A percentile compares a stretch with the other conserved stretches of the same genome.
Evolutionary conservation across 2,113 vertebrate genomes (phyloP).

Genomic region (Python bivittatus): DNA sequence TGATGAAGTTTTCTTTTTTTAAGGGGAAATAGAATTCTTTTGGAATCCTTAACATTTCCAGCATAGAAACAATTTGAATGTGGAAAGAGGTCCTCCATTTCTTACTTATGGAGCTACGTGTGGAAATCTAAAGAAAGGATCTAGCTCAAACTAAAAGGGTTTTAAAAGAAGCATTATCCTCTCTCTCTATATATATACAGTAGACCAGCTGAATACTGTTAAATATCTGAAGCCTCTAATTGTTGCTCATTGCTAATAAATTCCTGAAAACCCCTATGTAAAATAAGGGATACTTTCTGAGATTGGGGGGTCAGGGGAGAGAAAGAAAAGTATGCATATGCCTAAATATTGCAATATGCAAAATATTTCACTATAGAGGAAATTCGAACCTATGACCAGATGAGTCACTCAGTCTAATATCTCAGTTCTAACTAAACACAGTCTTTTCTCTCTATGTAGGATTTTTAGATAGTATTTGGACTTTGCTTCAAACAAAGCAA

Average conservation of each 20-base stretch:
- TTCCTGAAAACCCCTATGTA: background rate
- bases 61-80: background rate
- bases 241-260: background rate
- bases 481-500: too few relatives aligned
- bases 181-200: background rate
- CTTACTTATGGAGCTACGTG: background rate
- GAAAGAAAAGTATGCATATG: too few relatives aligned
- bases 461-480: too few relatives aligned
- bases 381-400: too few relatives aligned
- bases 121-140: background rate
- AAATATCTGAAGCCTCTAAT: background rate
- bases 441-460: too few relatives aligned
- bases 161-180: background rate
- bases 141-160: background rate
- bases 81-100: background rate
- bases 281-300: background rate
- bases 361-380: background rate
- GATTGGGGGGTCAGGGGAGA: too few relatives aligned
- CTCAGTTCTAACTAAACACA: too few relatives aligned
- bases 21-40: background rate
- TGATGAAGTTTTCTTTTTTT: constrained; percentile 8
- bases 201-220: background rate
- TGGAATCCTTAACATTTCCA: background rate
- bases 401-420: too few relatives aligned
- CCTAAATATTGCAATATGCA: background rate